These are phyloP conservation scores for Danio kyathit DNA, from an alignment of 2,797 vertebrate species.

Conservation along the genomic window DNA sequence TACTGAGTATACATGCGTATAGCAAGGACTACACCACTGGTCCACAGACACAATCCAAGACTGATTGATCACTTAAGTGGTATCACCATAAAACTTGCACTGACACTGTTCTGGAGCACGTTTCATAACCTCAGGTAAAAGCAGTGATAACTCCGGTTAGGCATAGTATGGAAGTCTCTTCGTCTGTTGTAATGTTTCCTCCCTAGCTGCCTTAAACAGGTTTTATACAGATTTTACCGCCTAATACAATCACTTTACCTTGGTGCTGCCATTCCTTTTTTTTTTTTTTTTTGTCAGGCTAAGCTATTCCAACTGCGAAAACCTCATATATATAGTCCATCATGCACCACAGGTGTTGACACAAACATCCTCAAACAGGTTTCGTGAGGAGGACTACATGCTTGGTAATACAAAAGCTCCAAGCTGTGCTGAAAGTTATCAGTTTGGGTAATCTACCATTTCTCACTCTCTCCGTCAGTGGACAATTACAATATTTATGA, in stretches of 20 bases:
- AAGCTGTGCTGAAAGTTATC: constrained; percentile 48
- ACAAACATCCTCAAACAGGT: constrained; percentile 15
- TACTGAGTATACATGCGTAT: no score
- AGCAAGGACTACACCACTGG: no score
- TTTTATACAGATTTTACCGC: background rate
- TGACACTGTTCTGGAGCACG: no score
- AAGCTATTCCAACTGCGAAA: constrained; percentile 16
- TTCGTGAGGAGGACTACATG: constrained; percentile 16
- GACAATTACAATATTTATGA: constrained; percentile 86
- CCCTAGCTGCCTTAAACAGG: no score
- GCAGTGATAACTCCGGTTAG: no score
- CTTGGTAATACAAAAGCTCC: constrained; percentile 40
- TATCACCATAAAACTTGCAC: no score
- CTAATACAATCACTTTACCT: background rate
- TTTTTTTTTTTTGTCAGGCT: background rate
- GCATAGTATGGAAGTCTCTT: no score
- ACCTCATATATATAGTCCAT: constrained; percentile 6
- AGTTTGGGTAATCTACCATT: constrained; percentile 54
- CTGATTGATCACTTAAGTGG: no score
- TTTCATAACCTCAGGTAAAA: no score
- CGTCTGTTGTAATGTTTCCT: no score
- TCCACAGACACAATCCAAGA: no score
- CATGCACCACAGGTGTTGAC: constrained; percentile 11
- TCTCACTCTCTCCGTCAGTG: constrained; percentile 70
- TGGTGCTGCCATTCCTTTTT: background rate